Conservation (phyloP, 1,140 invertebrate species). For the Xylocopa sonorina region DNA sequence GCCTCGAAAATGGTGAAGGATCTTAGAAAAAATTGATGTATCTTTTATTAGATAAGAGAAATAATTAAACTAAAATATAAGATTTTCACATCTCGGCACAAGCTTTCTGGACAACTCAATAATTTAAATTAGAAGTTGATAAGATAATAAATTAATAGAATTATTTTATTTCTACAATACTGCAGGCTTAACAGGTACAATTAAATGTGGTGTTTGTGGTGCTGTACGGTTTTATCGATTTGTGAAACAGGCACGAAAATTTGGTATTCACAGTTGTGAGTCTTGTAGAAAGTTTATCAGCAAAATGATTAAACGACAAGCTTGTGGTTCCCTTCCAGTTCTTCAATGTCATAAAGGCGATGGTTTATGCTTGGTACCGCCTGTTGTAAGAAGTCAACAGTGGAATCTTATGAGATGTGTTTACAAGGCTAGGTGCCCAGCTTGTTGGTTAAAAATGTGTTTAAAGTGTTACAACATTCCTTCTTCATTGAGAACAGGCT, state of each 20-base stretch:
- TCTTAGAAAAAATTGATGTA: too few species aligned
- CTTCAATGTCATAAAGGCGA: conserved; percentile 88
- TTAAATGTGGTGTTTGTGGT: conserved; percentile 91
- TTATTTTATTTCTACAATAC: conserved; percentile 29
- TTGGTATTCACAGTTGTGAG: conserved; percentile 92
- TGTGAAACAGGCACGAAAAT: conserved; percentile 90
- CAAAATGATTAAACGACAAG: conserved; percentile 88
- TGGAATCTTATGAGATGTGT: conserved; percentile 87
- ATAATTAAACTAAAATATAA: too few species aligned
- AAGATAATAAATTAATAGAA: not conserved
- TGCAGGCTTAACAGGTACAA: conserved; percentile 84
- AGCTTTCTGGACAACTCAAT: too few species aligned
- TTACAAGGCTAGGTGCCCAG: conserved; percentile 89
- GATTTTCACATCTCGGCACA: too few species aligned
- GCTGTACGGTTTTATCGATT: conserved; percentile 89
- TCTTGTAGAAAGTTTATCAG: conserved; percentile 93
- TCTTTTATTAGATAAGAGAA: too few species aligned
- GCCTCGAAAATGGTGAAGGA: too few species aligned
- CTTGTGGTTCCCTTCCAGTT: conserved; percentile 81
- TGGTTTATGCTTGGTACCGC: conserved; percentile 88
- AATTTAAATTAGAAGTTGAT: too few species aligned
- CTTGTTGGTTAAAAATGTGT: conserved; percentile 94
- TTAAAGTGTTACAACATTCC: conserved; percentile 90
- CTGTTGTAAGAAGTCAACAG: conserved; percentile 86
- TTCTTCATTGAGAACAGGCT: conserved; percentile 84